Base-by-base conservation (phyloP, 1,140 invertebrate species). In the Nephotettix cincticeps region DNA sequence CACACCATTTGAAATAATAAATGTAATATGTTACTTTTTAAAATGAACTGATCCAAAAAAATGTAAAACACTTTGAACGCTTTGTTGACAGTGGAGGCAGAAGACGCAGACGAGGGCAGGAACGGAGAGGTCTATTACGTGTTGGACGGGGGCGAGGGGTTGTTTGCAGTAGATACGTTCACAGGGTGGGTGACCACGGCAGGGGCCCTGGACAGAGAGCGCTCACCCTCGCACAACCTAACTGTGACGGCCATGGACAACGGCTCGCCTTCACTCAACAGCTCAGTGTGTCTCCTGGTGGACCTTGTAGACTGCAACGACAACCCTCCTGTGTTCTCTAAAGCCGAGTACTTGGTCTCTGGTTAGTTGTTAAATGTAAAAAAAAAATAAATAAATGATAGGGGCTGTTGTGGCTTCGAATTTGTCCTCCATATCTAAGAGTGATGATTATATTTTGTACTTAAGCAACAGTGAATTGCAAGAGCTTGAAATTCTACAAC, bases 101-200 rank as follows among this genome's bases (percentile, higher is more conserved):
- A 89, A 76, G 94, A 96, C 77, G 83, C 85, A 17, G 93, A 96
- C 81, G 84, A 89, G 65, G 93, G 93, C 1, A 89, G 88, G 47
- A 95, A 95, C 79, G 90, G 91, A n/a, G 93, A 94, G 80, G 86
- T 96, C 2, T 84, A 90, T 17, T 95, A 93, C 76, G 87, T 88
- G 0, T 85, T 95, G 63, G 66, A 67, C 25, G 74, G 86, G 83
- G 47, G 85, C 79, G 32, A 67, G 17, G 79, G 86, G 23, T 85
- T 86, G 14, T 97, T 97, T 81, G 87, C 91, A 1, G 87, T 97
- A 45, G 93, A 97, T 80, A 82, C 90, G 1, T 88, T 90, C 78
- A 91, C 91, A 0, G 96, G 96, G 0, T 93, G 93, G 89, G 90
- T 99, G 70, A 90, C 86, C 11, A 90, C 90, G 1, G 81, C 90